Percentiles rank a stretch among this genome's conserved stretches.
Conservation (phyloP, 1,140 invertebrate species). For the Anastatus disparis region DNA sequence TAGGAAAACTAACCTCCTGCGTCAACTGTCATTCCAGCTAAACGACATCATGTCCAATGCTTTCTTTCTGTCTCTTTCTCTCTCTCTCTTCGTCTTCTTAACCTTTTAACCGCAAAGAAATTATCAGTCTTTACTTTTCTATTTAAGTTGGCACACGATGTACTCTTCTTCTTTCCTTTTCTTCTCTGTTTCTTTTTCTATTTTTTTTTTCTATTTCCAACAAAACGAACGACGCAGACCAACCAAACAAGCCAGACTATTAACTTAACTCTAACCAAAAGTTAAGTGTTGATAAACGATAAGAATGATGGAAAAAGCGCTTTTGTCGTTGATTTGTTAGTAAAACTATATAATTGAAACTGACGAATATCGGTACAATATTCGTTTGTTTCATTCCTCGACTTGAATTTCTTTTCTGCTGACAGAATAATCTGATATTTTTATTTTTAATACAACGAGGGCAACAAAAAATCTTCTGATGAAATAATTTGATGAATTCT, state of each 20-base stretch:
- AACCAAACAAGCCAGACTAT: too few relatives aligned
- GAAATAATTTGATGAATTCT: slow-evolving; percentile 15
- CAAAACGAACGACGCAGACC: too few relatives aligned
- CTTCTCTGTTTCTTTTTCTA: background rate
- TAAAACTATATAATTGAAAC: slow-evolving; percentile 6
- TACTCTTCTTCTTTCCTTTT: background rate
- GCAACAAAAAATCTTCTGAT: background rate
- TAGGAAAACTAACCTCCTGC: slow-evolving; percentile 30
- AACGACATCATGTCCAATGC: slow-evolving; percentile 32
- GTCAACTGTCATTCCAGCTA: slow-evolving; percentile 39
- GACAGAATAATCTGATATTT: background rate
- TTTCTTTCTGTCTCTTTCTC: background rate
- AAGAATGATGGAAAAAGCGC: background rate
- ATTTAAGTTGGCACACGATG: slow-evolving; percentile 2
- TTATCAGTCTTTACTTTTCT: too few relatives aligned
- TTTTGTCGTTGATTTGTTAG: too few relatives aligned
- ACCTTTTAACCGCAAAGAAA: too few relatives aligned
- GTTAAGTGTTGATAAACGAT: slow-evolving; percentile 31
- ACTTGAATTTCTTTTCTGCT: background rate
- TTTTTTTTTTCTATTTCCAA: background rate
- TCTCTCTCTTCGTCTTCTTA: slow-evolving; percentile 10
- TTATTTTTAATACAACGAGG: background rate
- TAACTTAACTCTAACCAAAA: too few relatives aligned
- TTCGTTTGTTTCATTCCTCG: slow-evolving; percentile 29
- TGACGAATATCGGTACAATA: slow-evolving; percentile 21